A percentile compares a stretch with the other conserved stretches of the same genome.
These are phyloP conservation scores for Pterocles gutturalis DNA, from an alignment of 2,113 vertebrate genomes.

Conservation along the genomic window DNA sequence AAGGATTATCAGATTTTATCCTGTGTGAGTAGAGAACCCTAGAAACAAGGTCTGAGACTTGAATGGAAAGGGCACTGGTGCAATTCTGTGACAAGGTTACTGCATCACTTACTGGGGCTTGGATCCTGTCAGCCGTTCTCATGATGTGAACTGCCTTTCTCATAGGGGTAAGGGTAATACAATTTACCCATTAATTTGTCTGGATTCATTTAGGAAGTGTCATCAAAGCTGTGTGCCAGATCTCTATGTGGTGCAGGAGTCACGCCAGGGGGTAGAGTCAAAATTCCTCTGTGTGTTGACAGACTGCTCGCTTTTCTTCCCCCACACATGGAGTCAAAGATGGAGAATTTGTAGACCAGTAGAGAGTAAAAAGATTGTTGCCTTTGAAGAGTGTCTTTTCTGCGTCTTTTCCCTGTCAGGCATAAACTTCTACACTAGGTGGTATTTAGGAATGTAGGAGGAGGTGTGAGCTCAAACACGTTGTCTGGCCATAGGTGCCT, in stretches of 20 bases:
- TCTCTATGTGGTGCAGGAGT: neutral
- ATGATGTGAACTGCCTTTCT: neutral
- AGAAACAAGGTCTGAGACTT: neutral
- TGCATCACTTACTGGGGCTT: neutral
- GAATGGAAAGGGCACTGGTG: neutral
- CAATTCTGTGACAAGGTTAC: neutral
- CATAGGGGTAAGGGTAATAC: neutral
- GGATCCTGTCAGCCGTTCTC: neutral
- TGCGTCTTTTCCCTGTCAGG: neutral
- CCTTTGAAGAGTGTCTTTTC: neutral
- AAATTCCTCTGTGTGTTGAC: neutral
- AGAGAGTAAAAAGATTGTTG: neutral
- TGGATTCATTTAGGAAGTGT: constrained; percentile 13
- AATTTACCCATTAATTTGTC: neutral
- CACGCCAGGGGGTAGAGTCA: neutral
- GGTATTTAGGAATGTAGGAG: neutral
- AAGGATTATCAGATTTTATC: neutral
- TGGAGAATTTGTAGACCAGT: neutral
- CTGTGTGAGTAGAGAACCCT: neutral
- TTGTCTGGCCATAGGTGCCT: neutral
- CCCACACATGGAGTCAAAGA: neutral
- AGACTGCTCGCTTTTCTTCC: neutral
- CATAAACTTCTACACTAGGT: neutral
- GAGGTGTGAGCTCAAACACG: neutral
- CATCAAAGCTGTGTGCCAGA: constrained; percentile 28